Conservation (phyloP, 2,888 invertebrate genomes). For the Harmothoe impar region DNA sequence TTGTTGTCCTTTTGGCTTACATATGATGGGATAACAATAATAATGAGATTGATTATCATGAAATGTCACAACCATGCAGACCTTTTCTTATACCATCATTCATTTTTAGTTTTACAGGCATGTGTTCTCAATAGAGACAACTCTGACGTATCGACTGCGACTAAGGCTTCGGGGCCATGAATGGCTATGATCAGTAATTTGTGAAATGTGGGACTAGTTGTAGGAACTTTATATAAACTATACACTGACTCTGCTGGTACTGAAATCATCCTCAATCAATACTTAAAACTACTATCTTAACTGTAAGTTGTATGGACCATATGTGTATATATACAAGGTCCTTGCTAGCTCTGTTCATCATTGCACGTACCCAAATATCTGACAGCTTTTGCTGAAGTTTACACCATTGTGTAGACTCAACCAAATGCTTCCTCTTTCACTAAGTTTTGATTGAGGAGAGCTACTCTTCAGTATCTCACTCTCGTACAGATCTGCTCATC, state of each 20-base stretch:
- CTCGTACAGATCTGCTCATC: constrained; percentile 21
- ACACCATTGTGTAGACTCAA: background rate
- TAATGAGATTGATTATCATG: constrained; percentile 44
- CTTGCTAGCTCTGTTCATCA: background rate
- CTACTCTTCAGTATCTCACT: background rate
- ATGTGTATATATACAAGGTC: background rate
- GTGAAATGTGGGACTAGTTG: constrained; percentile 31
- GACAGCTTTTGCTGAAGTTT: background rate
- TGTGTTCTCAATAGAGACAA: constrained; percentile 32
- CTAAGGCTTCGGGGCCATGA: constrained; percentile 41
- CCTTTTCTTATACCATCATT: constrained; percentile 7
- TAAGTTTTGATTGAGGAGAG: constrained; percentile 15
- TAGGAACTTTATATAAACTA: background rate
- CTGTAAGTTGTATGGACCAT: constrained; percentile 1
- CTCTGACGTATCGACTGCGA: constrained; percentile 14
- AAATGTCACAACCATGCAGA: constrained; percentile 58
- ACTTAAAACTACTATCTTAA: background rate
- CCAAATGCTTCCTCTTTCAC: background rate
- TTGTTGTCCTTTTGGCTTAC: background rate
- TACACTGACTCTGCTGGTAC: constrained; percentile 15
- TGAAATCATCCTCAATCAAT: background rate
- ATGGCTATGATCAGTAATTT: constrained; percentile 9
- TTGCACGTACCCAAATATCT: constrained; percentile 30
- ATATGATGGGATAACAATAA: constrained; percentile 37
- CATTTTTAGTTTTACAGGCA: background rate